Conservation (phyloP, 2,113 vertebrate species). For the Donacobius atricapilla region DNA sequence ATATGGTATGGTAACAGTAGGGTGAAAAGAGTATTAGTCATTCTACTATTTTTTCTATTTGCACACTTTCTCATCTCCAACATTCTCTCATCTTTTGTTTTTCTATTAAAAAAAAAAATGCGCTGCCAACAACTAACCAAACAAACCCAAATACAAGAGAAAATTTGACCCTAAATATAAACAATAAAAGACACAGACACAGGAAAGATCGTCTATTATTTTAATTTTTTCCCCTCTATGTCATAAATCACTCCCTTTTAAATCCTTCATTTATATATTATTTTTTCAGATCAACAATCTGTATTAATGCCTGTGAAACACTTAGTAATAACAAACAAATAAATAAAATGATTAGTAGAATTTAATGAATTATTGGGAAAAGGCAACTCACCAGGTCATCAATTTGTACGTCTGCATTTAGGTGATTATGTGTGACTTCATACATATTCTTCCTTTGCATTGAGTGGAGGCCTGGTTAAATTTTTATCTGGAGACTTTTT, state of each 20-base stretch:
- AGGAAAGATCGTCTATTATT: not conserved
- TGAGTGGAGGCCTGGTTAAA: not conserved
- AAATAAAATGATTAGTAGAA: not conserved
- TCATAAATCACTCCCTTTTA: not conserved
- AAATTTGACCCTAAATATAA: not conserved
- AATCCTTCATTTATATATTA: not conserved
- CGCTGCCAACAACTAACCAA: fast-evolving
- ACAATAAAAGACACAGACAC: not conserved
- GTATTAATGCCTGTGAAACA: not conserved
- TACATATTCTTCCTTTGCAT: not conserved
- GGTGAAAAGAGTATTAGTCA: not conserved
- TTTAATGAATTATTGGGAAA: not conserved
- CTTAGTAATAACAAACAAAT: not conserved
- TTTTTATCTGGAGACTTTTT: not conserved
- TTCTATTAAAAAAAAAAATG: not conserved
- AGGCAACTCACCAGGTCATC: not conserved
- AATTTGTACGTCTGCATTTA: not conserved
- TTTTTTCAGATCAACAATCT: not conserved
- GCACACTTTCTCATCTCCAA: fast-evolving
- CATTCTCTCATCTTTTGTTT: not conserved
- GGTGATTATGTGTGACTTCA: not conserved
- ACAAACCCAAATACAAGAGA: not conserved
- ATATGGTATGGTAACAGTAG: not conserved
- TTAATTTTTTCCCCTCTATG: not conserved
- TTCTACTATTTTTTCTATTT: not conserved